A percentile compares a stretch with the other conserved stretches of the same genome.
These are phyloP conservation scores for Motacilla alba DNA, from an alignment of 2,113 vertebrate species.

Conservation along the genomic window DNA sequence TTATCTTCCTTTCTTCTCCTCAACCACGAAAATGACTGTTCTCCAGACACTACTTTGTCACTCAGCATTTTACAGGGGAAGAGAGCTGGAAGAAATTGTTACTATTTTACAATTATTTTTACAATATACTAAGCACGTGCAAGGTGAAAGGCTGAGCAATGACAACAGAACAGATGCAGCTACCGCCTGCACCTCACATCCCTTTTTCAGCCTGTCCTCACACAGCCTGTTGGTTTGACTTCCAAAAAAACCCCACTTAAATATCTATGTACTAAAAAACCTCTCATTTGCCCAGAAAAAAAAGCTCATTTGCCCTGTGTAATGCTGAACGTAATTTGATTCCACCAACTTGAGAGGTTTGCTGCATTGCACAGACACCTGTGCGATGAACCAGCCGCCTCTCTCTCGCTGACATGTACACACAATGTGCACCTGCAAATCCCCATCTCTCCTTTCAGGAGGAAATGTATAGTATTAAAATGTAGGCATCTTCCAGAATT, in stretches of 20 bases:
- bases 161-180: background rate
- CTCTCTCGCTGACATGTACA: background rate
- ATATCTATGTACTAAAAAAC: background rate
- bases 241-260: background rate
- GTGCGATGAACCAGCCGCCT: accelerated
- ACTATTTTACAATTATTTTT: constrained; percentile 15
- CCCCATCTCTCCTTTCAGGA: background rate
- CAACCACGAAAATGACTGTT: background rate
- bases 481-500: background rate
- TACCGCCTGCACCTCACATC: background rate
- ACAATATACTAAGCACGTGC: background rate
- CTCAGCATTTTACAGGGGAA: background rate
- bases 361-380: background rate
- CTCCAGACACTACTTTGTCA: background rate
- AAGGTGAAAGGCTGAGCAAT: constrained; percentile 10
- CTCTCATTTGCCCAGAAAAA: background rate
- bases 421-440: background rate
- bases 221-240: background rate
- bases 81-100: background rate
- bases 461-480: background rate
- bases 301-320: background rate
- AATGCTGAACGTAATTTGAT: background rate
- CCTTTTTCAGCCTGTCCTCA: background rate
- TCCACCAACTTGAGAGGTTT: background rate
- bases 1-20: background rate